Percentiles rank a stretch among this genome's conserved stretches.
Evolutionary conservation across 2,797 vertebrate species (phyloP).

Genomic region (Pterois miles): DNA sequence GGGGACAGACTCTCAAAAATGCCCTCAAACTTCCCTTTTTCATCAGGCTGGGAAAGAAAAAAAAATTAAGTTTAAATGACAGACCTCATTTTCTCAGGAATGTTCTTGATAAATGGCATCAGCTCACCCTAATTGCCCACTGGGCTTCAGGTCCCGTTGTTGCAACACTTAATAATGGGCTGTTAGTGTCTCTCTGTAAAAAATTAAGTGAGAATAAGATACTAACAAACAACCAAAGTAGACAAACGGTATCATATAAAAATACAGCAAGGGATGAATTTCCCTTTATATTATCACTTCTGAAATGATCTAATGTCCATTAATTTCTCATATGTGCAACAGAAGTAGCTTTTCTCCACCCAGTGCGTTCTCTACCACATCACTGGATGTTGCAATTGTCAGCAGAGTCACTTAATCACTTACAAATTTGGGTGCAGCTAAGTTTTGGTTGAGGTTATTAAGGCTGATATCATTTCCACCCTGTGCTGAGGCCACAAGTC

Average conservation of each 20-base stretch:
- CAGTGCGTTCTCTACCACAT: background rate
- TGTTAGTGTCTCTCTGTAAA: constrained; percentile 89
- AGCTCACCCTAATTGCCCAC: constrained; percentile 93
- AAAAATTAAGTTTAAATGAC: background rate
- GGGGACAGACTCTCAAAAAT: constrained; percentile 97
- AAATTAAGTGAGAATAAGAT: background rate
- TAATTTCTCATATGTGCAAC: background rate
- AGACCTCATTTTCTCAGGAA: background rate
- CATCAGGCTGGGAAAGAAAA: constrained; percentile 87
- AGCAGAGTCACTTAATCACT: constrained; percentile 69
- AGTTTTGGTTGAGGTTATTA: constrained; percentile 86
- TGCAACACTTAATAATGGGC: constrained; percentile 77
- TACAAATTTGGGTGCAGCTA: constrained; percentile 94
- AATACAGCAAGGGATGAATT: background rate
- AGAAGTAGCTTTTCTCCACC: background rate
- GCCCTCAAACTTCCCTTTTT: constrained; percentile 96
- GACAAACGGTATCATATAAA: background rate
- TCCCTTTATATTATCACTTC: background rate
- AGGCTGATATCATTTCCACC: constrained; percentile 91
- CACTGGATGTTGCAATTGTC: background rate
- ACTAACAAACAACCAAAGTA: background rate
- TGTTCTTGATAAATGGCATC: background rate
- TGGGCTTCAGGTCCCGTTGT: constrained; percentile 82
- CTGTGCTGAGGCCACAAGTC: constrained; percentile 94
- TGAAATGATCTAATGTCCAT: background rate